Base-by-base conservation (phyloP, 2,113 vertebrate species). In the Gambusia holbrooki region DNA sequence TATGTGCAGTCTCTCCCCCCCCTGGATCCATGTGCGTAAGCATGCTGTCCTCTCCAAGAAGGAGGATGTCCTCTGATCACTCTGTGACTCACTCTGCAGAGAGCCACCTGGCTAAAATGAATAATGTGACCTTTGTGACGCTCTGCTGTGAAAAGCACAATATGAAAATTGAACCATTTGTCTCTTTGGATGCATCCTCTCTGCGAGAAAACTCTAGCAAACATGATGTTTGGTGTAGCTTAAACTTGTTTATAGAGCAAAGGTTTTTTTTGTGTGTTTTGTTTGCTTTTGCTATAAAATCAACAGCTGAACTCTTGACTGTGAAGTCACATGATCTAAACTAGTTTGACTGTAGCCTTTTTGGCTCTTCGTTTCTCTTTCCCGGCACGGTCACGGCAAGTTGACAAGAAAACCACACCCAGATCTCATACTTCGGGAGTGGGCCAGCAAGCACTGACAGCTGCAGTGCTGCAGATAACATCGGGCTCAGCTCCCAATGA, bases 341-440 rank as follows among this genome's bases (percentile, higher is more conserved):
- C 79, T 76, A 85, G 80, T 87, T 88, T 66, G 69, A 81, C 77
- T 77, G 71, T 76, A 69, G 76, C 42, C 73, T 75, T 76, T 81
- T 17, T 60, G 35, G 28, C 33, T 70, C 17, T 62, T 62, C 68
- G n/a, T 79, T 72, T 76, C 15, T 77, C 66, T 75, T 82, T 84
- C 66, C 45, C 42, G 28, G 64, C 61, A 79, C 13, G 35, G 32
- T 63, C 54, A 42, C 73, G 61, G 71, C 79, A 82, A 85, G 65
- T 84, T 82, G 75, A 85, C 84, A 29, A 66, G 63, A 81, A 85
- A 58, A 80, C 89, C 90, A 86, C 92, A 89, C 92, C 90, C 87
- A 88, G 86, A 61, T 69, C 83, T 88, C 77, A 83, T 27, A 48
- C 80, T 84, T 63, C 73, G 66, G 76, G n/a, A 85, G 78, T 73